Percentiles rank a stretch among this genome's conserved stretches.
These are phyloP conservation scores for Oxyteleia sp. DNA, from an alignment of 2,888 invertebrate species.

Conservation along the genomic window DNA sequence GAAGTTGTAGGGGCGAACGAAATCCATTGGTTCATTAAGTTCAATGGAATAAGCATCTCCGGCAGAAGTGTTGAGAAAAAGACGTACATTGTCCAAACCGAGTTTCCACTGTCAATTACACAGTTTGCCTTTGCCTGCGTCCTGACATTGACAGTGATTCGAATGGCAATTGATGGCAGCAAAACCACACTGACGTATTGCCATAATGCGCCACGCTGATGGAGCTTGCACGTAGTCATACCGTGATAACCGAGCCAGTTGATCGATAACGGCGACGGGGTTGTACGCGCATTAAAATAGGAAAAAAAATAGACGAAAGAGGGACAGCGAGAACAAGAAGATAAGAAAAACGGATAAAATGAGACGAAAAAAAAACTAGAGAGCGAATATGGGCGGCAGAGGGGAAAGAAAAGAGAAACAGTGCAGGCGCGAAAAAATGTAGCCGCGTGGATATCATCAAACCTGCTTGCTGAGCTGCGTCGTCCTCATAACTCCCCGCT, in stretches of 20 bases:
- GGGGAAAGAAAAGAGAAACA: slow-evolving; percentile 21
- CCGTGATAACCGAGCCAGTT: slow-evolving; percentile 79
- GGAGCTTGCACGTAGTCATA: slow-evolving; percentile 74
- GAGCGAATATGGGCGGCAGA: slow-evolving; percentile 25
- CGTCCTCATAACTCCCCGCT: slow-evolving; percentile 2
- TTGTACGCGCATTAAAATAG: slow-evolving; percentile 70
- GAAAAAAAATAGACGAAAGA: slow-evolving; percentile 52
- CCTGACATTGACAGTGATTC: slow-evolving; percentile 80
- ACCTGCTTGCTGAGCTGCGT: background rate
- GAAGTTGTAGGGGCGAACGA: slow-evolving; percentile 38
- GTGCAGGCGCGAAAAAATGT: slow-evolving; percentile 25
- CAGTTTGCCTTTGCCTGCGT: slow-evolving; percentile 28
- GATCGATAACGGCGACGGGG: slow-evolving; percentile 77
- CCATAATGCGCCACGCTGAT: slow-evolving; percentile 79
- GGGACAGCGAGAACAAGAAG: background rate
- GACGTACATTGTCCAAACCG: slow-evolving; percentile 23
- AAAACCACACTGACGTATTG: slow-evolving; percentile 83
- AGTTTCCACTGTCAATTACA: slow-evolving; percentile 63
- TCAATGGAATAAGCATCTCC: slow-evolving; percentile 31
- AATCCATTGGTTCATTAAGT: slow-evolving; percentile 59
- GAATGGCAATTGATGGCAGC: slow-evolving; percentile 83
- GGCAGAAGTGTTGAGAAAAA: slow-evolving; percentile 27
- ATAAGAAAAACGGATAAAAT: slow-evolving; percentile 61
- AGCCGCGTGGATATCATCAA: slow-evolving; percentile 37
- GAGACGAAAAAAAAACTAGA: slow-evolving; percentile 40